Base-by-base conservation (phyloP, 2,113 vertebrate species). In the Astur gentilis region DNA sequence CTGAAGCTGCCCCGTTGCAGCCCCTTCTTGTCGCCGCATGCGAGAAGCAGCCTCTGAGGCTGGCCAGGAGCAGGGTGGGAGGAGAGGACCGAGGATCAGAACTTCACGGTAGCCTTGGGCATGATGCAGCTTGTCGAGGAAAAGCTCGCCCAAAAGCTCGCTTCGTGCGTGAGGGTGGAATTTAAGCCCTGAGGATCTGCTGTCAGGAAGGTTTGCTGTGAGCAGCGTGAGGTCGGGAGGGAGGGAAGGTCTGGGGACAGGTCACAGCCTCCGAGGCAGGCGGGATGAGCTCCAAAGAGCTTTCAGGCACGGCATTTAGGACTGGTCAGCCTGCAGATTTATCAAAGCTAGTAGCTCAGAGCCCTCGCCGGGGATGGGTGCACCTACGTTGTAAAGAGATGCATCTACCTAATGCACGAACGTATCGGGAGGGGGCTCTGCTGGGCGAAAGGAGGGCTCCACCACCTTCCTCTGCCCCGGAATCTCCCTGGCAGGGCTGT, bases 301-400 rank as follows among this genome's bases (percentile, higher is more conserved):
- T 78, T 47, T 42, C 17, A 26, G 54, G 31, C 18, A 42, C 0
- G 0, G 67, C 19, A 2, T 58, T 73, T 49, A 32, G 79, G 69
- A 23, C 11, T 16, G 29, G 3, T 44, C 52, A 47, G n/a, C 13
- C 17, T 60, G 58, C 19, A 44, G 31, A 11, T 9, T 34, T 25
- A 50, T 17, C 0, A 0, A 16, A 40, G 54, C 21, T 36, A 3
- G 18, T 13, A 45, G 40, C 23, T 84, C 45, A 6, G 45, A 70
- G 70, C 26, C 61, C 76, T 83, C 54, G 1, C 25, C n/a, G n/a
- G 69, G 45, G 47, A 25, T 44, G 36, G 42, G 18, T 1, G 29
- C 55, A 31, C 17, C 17, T 16, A 3, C 0, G 0, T 1, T 25
- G 45, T 16, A 32, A 31, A 14, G 36, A 72, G 57, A 44, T 34